These are phyloP conservation scores for Drosophila trapezifrons DNA, from an alignment of 1,140 invertebrate species.

Conservation along the genomic window DNA sequence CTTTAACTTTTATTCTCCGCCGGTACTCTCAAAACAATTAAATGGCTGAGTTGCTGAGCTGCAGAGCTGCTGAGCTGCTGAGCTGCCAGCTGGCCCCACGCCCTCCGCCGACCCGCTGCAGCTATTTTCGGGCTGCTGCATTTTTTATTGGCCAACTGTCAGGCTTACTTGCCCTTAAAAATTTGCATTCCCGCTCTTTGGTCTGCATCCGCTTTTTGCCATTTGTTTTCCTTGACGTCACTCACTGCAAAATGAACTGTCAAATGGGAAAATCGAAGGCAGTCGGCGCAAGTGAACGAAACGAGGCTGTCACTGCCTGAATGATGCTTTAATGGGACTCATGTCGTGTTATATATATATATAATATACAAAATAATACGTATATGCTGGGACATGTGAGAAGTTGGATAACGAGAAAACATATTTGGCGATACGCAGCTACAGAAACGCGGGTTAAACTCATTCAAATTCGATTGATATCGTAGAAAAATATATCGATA, in stretches of 20 bases:
- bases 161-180: conserved; percentile 59
- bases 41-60: conserved; percentile 32
- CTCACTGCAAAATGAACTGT: conserved; percentile 68
- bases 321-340: conserved; percentile 68
- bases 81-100: conserved; percentile 3
- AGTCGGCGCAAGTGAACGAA: conserved; percentile 21
- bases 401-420: not conserved
- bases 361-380: not conserved
- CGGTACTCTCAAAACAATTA: conserved; percentile 62
- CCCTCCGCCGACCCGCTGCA: not conserved
- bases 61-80: conserved; percentile 15
- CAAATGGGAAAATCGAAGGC: conserved; percentile 48
- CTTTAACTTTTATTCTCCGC: conserved; percentile 41
- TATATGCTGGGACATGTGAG: not conserved
- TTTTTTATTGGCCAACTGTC: conserved; percentile 62
- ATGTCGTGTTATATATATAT: conserved; percentile 7
- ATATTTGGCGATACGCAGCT: not conserved
- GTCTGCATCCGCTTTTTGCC: conserved; percentile 18
- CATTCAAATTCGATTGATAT: not conserved
- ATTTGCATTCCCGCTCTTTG: conserved; percentile 27
- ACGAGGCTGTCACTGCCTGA: conserved; percentile 56
- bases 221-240: conserved; percentile 52
- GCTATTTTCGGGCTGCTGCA: conserved; percentile 31
- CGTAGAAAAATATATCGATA: not conserved
- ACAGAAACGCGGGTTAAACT: not conserved